Evolutionary conservation across 2,888 invertebrate genomes (phyloP).

Genomic region (Pelosia muscerda): DNA sequence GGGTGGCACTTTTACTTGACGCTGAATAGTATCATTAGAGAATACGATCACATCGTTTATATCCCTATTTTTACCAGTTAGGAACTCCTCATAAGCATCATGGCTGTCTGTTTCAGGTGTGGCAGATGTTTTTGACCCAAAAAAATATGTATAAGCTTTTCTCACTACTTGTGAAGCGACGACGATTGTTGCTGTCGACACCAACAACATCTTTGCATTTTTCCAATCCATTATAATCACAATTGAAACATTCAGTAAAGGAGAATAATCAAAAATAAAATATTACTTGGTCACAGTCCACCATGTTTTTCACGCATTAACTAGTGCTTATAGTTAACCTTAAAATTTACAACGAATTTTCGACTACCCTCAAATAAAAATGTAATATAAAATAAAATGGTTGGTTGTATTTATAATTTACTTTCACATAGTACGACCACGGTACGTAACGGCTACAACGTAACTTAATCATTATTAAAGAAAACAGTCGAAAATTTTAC

Average conservation of each 20-base stretch:
- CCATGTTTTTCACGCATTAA: constrained; percentile 77
- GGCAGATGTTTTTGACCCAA: constrained; percentile 52
- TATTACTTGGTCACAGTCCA: constrained; percentile 63
- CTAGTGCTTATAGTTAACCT: constrained; percentile 25
- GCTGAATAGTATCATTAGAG: constrained; percentile 76
- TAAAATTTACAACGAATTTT: constrained; percentile 21
- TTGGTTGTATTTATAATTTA: background rate
- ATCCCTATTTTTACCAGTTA: constrained; percentile 73
- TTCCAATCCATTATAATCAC: constrained; percentile 77
- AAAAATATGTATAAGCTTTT: constrained; percentile 75
- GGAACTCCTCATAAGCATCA: constrained; percentile 68
- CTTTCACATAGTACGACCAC: background rate
- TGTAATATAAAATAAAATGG: constrained; percentile 20
- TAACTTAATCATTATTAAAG: no score
- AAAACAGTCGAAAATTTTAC: no score
- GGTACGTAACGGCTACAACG: background rate
- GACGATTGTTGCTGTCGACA: constrained; percentile 77
- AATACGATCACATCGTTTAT: constrained; percentile 83
- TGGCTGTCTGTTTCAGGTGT: constrained; percentile 58
- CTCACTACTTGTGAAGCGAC: constrained; percentile 78
- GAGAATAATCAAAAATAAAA: constrained; percentile 52
- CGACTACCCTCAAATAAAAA: constrained; percentile 59
- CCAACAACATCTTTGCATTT: constrained; percentile 75
- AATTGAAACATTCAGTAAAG: constrained; percentile 46
- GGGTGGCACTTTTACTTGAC: constrained; percentile 72